Evolutionary conservation across 2,113 vertebrate species (phyloP).

Genomic region (Sphyrna mokarran): DNA sequence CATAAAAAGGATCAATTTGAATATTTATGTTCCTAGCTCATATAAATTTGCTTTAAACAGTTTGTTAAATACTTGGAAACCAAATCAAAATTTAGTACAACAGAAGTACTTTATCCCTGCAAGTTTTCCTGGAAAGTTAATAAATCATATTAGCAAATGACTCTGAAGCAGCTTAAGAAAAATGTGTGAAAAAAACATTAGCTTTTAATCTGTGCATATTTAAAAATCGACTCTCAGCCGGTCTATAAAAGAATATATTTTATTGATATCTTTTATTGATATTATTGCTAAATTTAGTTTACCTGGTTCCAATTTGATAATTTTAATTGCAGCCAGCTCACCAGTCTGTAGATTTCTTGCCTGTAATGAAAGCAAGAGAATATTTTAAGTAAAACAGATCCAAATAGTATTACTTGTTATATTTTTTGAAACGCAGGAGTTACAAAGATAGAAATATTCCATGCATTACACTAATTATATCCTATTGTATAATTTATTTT

Average conservation of each 20-base stretch:
- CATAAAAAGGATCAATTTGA: background rate
- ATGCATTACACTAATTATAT: background rate
- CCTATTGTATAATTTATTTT: background rate
- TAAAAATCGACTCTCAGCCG: background rate
- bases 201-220: background rate
- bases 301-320: constrained; percentile 97
- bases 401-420: background rate
- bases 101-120: background rate
- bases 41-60: background rate
- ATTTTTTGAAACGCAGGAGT: background rate
- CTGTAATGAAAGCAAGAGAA: constrained; percentile 58
- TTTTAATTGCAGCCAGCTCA: constrained; percentile 93
- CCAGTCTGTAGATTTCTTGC: constrained; percentile 89
- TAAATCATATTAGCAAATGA: background rate
- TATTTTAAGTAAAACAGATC: background rate
- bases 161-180: background rate
- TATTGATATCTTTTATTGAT: background rate
- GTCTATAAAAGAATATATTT: constrained; percentile 18
- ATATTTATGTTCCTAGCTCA: background rate
- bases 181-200: background rate
- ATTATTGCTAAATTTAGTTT: constrained; percentile 49
- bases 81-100: background rate
- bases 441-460: background rate
- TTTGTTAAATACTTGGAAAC: background rate
- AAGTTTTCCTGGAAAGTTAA: background rate